Evolutionary conservation across 2,797 vertebrate genomes (phyloP).

Genomic region (Syngnathus rostellatus): DNA sequence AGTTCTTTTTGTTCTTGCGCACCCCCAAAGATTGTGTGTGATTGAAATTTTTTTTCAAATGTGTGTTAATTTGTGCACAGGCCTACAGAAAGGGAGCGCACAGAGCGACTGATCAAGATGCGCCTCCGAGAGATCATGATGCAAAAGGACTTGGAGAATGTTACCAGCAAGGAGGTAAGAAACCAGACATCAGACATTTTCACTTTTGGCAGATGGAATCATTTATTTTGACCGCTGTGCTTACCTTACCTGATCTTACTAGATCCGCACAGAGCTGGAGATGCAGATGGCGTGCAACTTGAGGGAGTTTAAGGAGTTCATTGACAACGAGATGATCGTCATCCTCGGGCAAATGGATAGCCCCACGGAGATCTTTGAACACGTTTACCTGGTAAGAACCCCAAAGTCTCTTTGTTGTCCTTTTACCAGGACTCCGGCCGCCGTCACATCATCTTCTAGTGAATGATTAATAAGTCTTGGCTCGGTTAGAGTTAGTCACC

Average conservation of each 20-base stretch:
- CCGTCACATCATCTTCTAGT: not conserved
- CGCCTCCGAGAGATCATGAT: conserved; percentile 97
- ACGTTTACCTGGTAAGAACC: conserved; percentile 84
- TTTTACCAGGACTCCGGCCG: not conserved
- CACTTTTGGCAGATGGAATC: not conserved
- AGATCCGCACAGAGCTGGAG: conserved; percentile 96
- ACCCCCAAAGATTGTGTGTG: not conserved
- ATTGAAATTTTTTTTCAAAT: conserved; percentile 8
- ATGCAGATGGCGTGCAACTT: conserved; percentile 98
- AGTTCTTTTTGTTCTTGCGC: conserved; percentile 15
- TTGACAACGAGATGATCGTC: conserved; percentile 97
- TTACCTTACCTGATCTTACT: conserved; percentile 5
- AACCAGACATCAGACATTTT: not conserved
- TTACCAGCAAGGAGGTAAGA: conserved; percentile 92
- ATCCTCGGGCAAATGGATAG: conserved; percentile 99
- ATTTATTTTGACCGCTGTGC: not conserved
- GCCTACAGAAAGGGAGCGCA: conserved; percentile 90
- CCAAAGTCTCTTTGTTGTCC: not conserved
- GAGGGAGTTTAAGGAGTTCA: conserved; percentile 94
- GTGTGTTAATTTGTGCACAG: conserved; percentile 58
- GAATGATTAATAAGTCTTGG: not conserved
- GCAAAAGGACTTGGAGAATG: conserved; percentile 96
- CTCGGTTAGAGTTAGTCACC: no score
- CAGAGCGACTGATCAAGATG: conserved; percentile 86
- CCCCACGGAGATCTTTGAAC: conserved; percentile 94